Base-by-base conservation (phyloP, 2,797 vertebrate species). In the Synaphobranchus kaupii region DNA sequence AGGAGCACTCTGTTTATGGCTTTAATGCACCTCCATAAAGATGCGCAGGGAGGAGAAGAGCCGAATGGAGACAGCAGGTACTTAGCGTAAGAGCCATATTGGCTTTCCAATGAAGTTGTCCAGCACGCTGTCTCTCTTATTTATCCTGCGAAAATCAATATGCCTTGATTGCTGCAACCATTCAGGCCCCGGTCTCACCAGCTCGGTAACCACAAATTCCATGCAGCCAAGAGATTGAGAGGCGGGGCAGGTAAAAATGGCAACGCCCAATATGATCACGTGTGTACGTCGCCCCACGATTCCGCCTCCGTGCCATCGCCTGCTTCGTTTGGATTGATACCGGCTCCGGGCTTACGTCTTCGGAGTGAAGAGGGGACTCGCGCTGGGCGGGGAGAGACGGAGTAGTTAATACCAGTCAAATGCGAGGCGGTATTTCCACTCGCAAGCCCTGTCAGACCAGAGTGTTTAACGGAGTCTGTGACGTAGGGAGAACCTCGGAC, bases 91-190 rank as follows among this genome's bases (percentile, higher is more conserved):
- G 63, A 56, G 47, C 54, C 50, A 86, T 78, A 34, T 34, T 39
- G 84, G 60, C 84, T 68, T 81, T 85, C 84, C 39, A 81, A 81
- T 88, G n/a, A 88, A 88, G 84, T 63, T 47, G 54, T 85, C 84
- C 76, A 44, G 68, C 71, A 68, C 17, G 39, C 52, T 39, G 54
- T 88, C 71, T 50, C 81, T 34, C 71, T 85, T 82, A 81, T 73
- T 81, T 83, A 81, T 81, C 60, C 84, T 48, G 47, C 13, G 48
- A 81, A 85, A 85, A 88, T 88, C 87, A 85, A 88, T 85, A 81
- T 44, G 44, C 85, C 54, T 56, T 82, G 87, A 85, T 82, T 63
- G 54, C 83, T 60, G 71, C 87, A 39, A 28, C 87, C 52, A 63
- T 25, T 48, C 8, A 83, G 87, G 84, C 68, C 2, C 34, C 3